Percentiles rank a stretch among this genome's conserved stretches.
Conservation (phyloP, 2,797 vertebrate species). For the Leptatherina wallacei region DNA sequence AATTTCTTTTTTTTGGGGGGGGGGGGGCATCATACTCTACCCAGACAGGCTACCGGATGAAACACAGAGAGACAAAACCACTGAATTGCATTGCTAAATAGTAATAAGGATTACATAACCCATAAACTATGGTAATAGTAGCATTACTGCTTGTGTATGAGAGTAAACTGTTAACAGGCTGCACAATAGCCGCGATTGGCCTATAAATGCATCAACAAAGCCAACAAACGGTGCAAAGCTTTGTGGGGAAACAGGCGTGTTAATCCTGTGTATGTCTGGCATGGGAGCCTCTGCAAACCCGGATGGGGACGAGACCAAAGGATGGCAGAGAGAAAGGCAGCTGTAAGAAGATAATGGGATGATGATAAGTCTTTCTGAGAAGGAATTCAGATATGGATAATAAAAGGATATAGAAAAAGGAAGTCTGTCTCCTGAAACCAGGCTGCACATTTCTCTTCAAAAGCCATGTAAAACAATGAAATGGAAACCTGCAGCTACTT, state of each 20-base stretch:
- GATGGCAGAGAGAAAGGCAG: constrained; percentile 53
- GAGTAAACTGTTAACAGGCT: constrained; percentile 52
- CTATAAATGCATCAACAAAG: constrained; percentile 60
- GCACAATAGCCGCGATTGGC: constrained; percentile 43
- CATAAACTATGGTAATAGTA: constrained; percentile 39
- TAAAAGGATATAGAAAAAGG: constrained; percentile 52
- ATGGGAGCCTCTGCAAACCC: constrained; percentile 59
- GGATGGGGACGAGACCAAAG: constrained; percentile 66
- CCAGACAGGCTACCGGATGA: constrained; percentile 20
- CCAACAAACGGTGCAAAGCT: constrained; percentile 49
- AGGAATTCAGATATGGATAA: constrained; percentile 55
- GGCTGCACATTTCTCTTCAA: constrained; percentile 37
- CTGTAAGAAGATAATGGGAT: constrained; percentile 52
- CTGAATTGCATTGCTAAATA: constrained; percentile 10
- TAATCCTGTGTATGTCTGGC: constrained; percentile 57
- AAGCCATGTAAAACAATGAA: constrained; percentile 30
- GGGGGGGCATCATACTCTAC: not conserved
- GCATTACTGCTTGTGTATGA: constrained; percentile 33
- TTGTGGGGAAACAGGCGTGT: constrained; percentile 63
- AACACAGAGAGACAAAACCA: constrained; percentile 47
- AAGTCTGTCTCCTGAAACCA: constrained; percentile 35
- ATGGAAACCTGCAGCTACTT: constrained; percentile 12
- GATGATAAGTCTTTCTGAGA: constrained; percentile 48
- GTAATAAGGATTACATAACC: constrained; percentile 51
- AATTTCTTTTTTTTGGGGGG: too few species aligned